Conservation (phyloP, 1,140 invertebrate genomes). For the Amyelois transitella region DNA sequence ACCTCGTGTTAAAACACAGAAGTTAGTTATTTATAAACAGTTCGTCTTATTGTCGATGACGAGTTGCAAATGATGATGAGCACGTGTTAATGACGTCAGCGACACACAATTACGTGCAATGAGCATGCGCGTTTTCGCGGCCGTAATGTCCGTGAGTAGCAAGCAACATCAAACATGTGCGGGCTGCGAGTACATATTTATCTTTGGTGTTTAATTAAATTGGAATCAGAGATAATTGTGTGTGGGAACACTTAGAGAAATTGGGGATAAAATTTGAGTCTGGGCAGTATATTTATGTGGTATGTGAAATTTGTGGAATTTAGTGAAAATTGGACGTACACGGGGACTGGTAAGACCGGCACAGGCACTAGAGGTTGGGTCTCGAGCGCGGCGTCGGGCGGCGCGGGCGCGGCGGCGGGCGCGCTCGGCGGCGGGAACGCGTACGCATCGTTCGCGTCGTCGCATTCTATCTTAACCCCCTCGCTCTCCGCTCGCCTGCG, state of each 20-base stretch:
- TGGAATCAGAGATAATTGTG: too few species aligned
- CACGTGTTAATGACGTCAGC: background rate
- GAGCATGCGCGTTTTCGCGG: slow-evolving; percentile 13
- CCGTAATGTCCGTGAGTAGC: background rate
- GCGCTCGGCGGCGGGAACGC: slow-evolving; percentile 37
- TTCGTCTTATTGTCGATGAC: background rate
- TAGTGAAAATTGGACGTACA: slow-evolving; percentile 38
- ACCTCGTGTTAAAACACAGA: too few species aligned
- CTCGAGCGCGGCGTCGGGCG: slow-evolving; percentile 25
- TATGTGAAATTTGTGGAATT: too few species aligned
- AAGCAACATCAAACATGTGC: background rate
- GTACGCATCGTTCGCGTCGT: slow-evolving; percentile 64
- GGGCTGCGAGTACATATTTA: background rate
- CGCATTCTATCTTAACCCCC: slow-evolving; percentile 61
- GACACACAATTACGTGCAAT: slow-evolving; percentile 20
- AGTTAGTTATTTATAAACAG: background rate
- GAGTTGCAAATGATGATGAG: background rate
- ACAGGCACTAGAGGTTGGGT: slow-evolving; percentile 23
- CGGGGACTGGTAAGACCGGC: slow-evolving; percentile 31
- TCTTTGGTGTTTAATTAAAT: too few species aligned
- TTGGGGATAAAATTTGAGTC: too few species aligned
- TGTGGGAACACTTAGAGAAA: too few species aligned
- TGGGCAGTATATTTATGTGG: too few species aligned
- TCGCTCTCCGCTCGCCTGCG: slow-evolving; percentile 40
- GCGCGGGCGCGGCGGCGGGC: slow-evolving; percentile 21